Percentiles rank a stretch among this genome's conserved stretches.
Evolutionary conservation across 2,113 vertebrate genomes (phyloP).

Genomic region (Pyrgilauda ruficollis): DNA sequence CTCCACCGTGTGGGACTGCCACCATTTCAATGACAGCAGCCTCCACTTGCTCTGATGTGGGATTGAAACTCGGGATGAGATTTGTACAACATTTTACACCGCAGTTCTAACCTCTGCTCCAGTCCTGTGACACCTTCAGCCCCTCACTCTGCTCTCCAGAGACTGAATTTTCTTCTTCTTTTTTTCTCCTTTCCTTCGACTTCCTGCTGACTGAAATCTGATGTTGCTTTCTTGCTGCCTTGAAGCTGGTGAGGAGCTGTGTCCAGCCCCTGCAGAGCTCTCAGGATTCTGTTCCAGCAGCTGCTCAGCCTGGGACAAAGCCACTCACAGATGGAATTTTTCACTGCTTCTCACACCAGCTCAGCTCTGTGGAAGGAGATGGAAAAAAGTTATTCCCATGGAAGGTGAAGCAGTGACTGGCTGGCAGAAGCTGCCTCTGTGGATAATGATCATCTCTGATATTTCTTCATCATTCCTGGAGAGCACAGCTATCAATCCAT

Average conservation of each 20-base stretch:
- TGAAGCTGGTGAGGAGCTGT: background rate
- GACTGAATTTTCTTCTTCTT: background rate
- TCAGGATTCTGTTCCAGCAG: background rate
- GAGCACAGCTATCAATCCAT: slow-evolving; percentile 21
- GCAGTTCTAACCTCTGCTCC: background rate
- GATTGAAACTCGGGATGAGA: background rate
- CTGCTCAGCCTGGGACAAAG: background rate
- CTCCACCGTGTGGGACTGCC: fast-evolving
- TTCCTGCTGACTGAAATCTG: background rate
- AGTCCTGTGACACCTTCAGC: background rate
- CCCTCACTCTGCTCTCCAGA: background rate
- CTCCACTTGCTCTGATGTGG: background rate
- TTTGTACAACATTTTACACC: background rate
- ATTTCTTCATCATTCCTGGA: slow-evolving; percentile 7
- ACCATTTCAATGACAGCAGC: background rate
- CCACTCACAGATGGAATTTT: background rate
- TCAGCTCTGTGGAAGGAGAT: background rate
- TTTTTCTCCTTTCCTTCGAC: background rate
- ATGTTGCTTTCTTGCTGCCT: background rate
- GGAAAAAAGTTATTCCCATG: background rate
- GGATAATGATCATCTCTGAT: slow-evolving; percentile 8
- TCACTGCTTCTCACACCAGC: background rate
- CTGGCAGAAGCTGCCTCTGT: background rate
- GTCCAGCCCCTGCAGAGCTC: background rate
- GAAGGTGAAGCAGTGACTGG: background rate